A percentile compares a stretch with the other conserved stretches of the same genome.
Conservation (phyloP, 1,140 invertebrate species). For the Mizuhopecten yessoensis region DNA sequence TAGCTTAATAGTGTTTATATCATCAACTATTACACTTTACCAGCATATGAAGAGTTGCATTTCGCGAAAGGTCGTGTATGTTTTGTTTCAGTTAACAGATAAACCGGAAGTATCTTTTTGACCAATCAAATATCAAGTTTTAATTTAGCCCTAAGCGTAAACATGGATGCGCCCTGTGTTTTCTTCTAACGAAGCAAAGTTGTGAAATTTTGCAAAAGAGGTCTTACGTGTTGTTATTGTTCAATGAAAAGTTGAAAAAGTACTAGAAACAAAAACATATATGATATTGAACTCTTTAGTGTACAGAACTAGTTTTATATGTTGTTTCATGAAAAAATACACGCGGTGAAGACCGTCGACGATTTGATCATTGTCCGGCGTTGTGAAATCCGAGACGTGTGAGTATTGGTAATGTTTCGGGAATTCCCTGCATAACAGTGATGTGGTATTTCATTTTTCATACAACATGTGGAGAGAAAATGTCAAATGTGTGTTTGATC, state of each 20-base stretch:
- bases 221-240: background rate
- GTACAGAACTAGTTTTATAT: background rate
- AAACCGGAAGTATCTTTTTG: slow-evolving; percentile 10
- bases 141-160: background rate
- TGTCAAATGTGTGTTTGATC: too few species aligned
- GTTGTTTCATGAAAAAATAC: background rate
- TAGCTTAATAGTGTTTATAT: too few species aligned
- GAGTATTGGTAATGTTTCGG: background rate
- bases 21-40: too few species aligned
- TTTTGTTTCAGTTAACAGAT: background rate
- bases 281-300: background rate
- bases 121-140: background rate
- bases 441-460: too few species aligned
- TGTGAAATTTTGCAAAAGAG: background rate
- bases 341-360: background rate
- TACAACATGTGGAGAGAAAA: too few species aligned
- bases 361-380: slow-evolving; percentile 12
- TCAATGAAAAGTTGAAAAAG: background rate
- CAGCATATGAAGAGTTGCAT: too few species aligned
- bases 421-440: too few species aligned
- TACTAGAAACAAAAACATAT: background rate
- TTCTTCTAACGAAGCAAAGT: background rate
- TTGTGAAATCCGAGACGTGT: slow-evolving; percentile 22
- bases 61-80: too few species aligned
- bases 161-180: slow-evolving; percentile 9